Conservation (phyloP, 2,888 invertebrate species). For the Pandemis corylana region DNA sequence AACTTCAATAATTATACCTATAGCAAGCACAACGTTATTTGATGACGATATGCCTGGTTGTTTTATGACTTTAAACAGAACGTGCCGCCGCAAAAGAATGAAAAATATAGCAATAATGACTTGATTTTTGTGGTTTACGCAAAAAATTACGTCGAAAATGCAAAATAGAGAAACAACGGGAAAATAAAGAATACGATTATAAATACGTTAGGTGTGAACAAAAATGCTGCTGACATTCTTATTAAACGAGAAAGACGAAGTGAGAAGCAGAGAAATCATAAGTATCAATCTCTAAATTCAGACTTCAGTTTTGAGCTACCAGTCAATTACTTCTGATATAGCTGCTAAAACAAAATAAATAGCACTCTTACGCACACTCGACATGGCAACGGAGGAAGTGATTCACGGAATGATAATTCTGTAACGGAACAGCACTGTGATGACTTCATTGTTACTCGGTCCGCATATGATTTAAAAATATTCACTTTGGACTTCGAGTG, state of each 20-base stretch:
- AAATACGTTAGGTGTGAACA: neutral
- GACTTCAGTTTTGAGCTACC: slow-evolving; percentile 10
- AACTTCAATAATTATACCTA: neutral
- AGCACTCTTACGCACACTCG: slow-evolving; percentile 12
- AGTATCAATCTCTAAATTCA: neutral
- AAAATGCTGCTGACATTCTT: neutral
- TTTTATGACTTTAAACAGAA: neutral
- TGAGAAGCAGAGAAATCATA: neutral
- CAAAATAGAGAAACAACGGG: neutral
- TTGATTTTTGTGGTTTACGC: neutral
- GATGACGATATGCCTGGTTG: neutral
- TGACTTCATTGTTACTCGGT: slow-evolving; percentile 50
- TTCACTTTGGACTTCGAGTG: slow-evolving; percentile 22
- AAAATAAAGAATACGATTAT: neutral
- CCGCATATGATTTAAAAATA: slow-evolving; percentile 47
- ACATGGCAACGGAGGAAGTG: slow-evolving; percentile 46
- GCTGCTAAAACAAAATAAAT: slow-evolving; percentile 1
- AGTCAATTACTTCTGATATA: slow-evolving; percentile 29
- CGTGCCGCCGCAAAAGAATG: neutral
- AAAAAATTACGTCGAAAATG: neutral
- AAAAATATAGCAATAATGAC: neutral
- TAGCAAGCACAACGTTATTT: neutral
- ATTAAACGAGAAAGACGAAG: neutral
- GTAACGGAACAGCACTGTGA: slow-evolving; percentile 47
- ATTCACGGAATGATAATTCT: slow-evolving; percentile 51